Base-by-base conservation (phyloP, 2,113 vertebrate species). In the Garra rufa region DNA sequence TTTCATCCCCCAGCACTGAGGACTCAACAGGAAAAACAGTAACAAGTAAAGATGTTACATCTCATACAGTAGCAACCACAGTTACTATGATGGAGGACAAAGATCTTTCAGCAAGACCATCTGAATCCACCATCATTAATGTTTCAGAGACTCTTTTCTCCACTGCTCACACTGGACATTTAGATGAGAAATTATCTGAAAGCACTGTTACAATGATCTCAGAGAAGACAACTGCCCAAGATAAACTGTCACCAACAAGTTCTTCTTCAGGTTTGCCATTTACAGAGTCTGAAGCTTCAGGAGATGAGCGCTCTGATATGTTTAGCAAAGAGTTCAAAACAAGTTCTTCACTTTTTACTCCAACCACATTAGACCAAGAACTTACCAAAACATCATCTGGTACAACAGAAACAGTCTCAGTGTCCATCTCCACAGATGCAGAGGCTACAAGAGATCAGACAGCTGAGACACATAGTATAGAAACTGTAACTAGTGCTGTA, bases 281-380 rank as follows among this genome's bases (percentile, higher is more conserved):
- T 19, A 28, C 83, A 34, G 69, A 67, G 8, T n/a, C n/a, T n/a
- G n/a, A n/a, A n/a, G 80, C 75, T 43, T 85, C 85, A 41, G 82
- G 67, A 81, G 83, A 85, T 76, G 46, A 79, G 8, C 44, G 38
- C 0, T 34, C n/a, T n/a, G n/a, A n/a, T n/a, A n/a, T 79, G 34
- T 50, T 43, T 13, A 55, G 30, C 14, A 88, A n/a, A n/a, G n/a
- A n/a, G n/a, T n/a, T 15, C 3, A 38, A 67, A 63, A 14, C 67
- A 77, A 43, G n/a, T 61, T 61, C 30, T 61, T 8, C n/a, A 61
- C 24, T 77, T 17, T 24, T 14, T 15, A 75, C 71, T 19, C 4
- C 43, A 15, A 57, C 30, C 15, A 21, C 14, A 83, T 43, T 30
- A 65, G 48, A 83, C 8, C 21, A 80, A 57, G 77, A 21, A 41